These are phyloP conservation scores for Drosophila simulans DNA, from an alignment of 1,140 invertebrate species.

Conservation along the genomic window DNA sequence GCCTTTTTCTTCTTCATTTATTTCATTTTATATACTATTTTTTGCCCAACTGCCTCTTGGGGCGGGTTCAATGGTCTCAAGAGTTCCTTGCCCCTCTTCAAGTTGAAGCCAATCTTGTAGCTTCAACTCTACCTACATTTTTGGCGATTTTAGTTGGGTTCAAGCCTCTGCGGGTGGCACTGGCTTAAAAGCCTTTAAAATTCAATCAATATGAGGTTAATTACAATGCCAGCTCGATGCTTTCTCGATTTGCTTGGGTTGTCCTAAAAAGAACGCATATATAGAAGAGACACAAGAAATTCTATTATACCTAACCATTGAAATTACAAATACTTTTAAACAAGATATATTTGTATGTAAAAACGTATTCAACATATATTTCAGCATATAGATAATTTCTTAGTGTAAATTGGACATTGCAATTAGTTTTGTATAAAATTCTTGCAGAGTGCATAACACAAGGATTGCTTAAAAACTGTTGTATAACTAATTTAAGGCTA, in stretches of 20 bases:
- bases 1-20: conserved; percentile 25
- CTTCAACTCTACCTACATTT: conserved; percentile 13
- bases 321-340: too few species aligned
- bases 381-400: too few species aligned
- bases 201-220: conserved; percentile 75
- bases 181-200: conserved; percentile 67
- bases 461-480: too few species aligned
- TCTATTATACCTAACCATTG: too few species aligned
- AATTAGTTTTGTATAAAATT: too few species aligned
- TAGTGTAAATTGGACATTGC: too few species aligned
- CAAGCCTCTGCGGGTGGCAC: conserved; percentile 52
- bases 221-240: conserved; percentile 53
- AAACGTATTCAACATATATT: too few species aligned
- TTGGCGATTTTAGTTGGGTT: conserved; percentile 23
- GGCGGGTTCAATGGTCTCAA: conserved; percentile 58
- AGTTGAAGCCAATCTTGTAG: conserved; percentile 28
- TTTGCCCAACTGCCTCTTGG: conserved; percentile 26
- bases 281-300: too few species aligned
- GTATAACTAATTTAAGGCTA: too few species aligned
- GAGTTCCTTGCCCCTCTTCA: conserved; percentile 33
- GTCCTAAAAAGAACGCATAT: neutral
- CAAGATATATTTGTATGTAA: too few species aligned
- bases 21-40: neutral
- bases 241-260: neutral
- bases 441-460: too few species aligned